Conservation (phyloP, 2,113 vertebrate species). For the Hippolais icterina region DNA sequence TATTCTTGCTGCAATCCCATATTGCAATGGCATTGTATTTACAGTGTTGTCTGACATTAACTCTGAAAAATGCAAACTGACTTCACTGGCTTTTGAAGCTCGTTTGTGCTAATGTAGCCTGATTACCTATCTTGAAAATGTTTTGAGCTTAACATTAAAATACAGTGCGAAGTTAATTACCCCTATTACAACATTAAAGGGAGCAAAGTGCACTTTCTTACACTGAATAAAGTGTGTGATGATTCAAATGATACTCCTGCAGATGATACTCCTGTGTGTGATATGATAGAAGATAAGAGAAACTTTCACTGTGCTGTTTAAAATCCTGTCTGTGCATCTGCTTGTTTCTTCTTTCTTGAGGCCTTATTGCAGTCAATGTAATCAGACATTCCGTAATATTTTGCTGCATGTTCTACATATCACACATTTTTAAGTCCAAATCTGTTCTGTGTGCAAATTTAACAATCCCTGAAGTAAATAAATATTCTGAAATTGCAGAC, state of each 20-base stretch:
- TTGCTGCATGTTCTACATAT: neutral
- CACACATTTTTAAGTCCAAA: neutral
- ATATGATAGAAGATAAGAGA: neutral
- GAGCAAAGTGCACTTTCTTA: neutral
- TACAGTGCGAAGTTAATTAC: constrained; percentile 23
- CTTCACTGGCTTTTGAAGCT: neutral
- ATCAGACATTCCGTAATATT: neutral
- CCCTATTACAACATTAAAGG: neutral
- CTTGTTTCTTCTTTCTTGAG: neutral
- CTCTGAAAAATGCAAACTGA: neutral
- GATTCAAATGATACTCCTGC: neutral
- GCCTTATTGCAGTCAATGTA: neutral
- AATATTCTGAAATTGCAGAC: neutral
- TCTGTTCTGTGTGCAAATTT: neutral
- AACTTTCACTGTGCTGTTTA: neutral
- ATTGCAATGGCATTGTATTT: constrained; percentile 13
- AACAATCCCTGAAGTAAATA: neutral
- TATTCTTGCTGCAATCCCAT: neutral
- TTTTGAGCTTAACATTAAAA: constrained; percentile 15
- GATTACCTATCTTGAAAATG: constrained; percentile 2
- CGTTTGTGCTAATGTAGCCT: constrained; percentile 3
- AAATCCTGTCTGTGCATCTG: neutral
- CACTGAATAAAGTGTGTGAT: neutral
- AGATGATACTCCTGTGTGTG: neutral
- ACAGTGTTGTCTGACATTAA: constrained; percentile 42